phyloP scores from a whole-genome alignment of 92 coral and sea anemone species.

The Isaurus tuberculatus region DNA sequence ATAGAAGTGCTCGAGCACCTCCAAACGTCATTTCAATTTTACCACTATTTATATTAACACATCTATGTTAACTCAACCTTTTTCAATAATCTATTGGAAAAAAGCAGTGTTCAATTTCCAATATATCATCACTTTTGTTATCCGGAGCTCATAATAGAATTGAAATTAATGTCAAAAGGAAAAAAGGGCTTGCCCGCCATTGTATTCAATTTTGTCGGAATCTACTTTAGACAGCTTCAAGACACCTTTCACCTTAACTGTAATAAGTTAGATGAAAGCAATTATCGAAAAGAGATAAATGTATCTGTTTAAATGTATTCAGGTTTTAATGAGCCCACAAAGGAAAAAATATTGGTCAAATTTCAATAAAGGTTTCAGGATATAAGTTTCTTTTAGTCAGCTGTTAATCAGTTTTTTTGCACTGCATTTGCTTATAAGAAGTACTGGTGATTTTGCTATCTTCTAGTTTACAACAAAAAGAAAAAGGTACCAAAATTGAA shows the following conservation, averaged over 20 bases:
- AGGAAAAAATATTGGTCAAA: conserved; percentile 6
- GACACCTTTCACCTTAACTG: neutral
- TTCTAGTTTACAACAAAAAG: too few species aligned
- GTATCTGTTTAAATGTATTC: neutral
- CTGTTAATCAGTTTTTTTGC: neutral
- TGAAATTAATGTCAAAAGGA: neutral
- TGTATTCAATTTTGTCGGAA: neutral
- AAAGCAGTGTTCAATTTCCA: conserved; percentile 1
- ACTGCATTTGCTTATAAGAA: neutral
- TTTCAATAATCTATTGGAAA: neutral
- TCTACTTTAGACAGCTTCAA: neutral
- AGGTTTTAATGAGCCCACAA: conserved; percentile 18
- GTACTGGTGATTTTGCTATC: too few species aligned
- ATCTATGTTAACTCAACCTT: too few species aligned
- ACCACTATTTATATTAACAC: neutral
- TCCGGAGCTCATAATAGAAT: neutral
- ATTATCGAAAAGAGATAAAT: conserved; percentile 25
- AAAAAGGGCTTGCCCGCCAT: neutral
- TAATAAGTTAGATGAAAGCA: conserved; percentile 6
- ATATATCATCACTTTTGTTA: conserved; percentile 20
- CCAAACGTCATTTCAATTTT: conserved; percentile 9
- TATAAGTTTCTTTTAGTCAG: neutral
- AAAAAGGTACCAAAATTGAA: too few species aligned
- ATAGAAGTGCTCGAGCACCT: neutral
- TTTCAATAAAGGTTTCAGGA: conserved; percentile 30